Base-by-base conservation (phyloP, 2,888 invertebrate genomes). In the Hypomecis punctinalis region DNA sequence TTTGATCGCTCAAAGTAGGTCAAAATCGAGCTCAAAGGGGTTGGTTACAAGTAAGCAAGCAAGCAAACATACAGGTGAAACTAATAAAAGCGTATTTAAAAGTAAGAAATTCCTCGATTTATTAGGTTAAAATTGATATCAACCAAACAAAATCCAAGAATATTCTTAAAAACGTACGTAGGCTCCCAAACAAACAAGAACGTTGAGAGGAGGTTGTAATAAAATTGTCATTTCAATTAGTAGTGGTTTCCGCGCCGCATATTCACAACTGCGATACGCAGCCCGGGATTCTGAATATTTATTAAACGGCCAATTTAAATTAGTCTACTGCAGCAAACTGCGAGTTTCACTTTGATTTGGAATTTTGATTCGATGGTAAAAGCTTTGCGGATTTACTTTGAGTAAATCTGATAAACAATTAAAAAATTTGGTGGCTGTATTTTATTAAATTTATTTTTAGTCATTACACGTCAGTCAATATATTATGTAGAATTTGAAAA, bases 221-320 rank as follows among this genome's bases (percentile, higher is more conserved):
- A 54, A 58, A 63, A 63, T 59, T 59, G 63, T 59, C 63, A 59
- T 46, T 59, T 59, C 59, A 63, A 63, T 63, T 63, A 63, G 63
- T 49, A 37, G 33, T 45, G 11, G 49, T 55, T 57, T 58, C 51
- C 40, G 57, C 37, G 43, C 47, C 49, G 63, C 59, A 59, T 63
- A 59, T 63, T 54, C 54, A 59, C n/a, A 58, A 36, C 33, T 10
- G 9, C 47, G 43, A 57, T 62, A 47, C 47, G 37, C 62, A 46
- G 33, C 8, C 37, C 6, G 10, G 10, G 39, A 39, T 40, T 45
- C 39, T 43, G 40, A 54, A 63, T 59, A 59, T 58, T 47, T 33
- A 63, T 57, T 23, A 43, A 61, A 52, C 40, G 10, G 33, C 36
- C 37, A n/a, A 35, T 49, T 61, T 55, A 61, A 61, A 49, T 49